Base-by-base conservation (phyloP, 2,797 vertebrate species). In the Philypnodon macrostomus region DNA sequence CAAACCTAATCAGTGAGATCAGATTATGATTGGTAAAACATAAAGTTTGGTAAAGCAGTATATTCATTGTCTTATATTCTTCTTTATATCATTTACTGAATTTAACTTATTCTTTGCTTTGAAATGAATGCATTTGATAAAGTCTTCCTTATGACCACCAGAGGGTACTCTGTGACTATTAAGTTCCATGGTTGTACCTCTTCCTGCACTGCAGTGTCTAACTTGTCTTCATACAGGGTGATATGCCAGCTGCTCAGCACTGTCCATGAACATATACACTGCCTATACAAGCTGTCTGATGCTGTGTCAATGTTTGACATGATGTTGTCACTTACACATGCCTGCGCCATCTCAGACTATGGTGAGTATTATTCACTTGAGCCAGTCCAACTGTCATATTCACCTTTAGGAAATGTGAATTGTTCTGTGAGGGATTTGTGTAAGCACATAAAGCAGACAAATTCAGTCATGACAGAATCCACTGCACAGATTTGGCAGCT, bases 241-340 rank as follows among this genome's bases (percentile, higher is more conserved):
- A 91, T 97, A 38, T 95, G 92, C 67, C 93, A 92, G 59, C 90
- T 98, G 21, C 90, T 97, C 9, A 87, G 77, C 41, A 92, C 93
- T 40, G 85, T 98, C 73, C 93, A 93, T 21, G 91, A 93, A 47
- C 88, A 96, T 61, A 92, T 98, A 47, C 93, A 97, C 77, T 99
- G 97, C 73, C 85, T 99, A 0, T 95, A 97, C 79, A 98, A 97
- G 79, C 90, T 99, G 18, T 93, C 94, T 2, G 96, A 99, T 72
- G 87, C 92, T 1, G 94, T 97, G n/a, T 98, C 96, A 9, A 95
- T 98, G 95, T 84, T 99, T 84, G 96, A 99, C 70, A 98, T 98
- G 97, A 73, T 99, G 63, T 88, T 90, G 11, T 95, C 96, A 0
- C 91, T 98, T 66, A 95, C 96, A 54, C 92, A 93, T 1, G 87